Conservation (phyloP, 2,797 vertebrate genomes). For the Lagocephalus sceleratus region DNA sequence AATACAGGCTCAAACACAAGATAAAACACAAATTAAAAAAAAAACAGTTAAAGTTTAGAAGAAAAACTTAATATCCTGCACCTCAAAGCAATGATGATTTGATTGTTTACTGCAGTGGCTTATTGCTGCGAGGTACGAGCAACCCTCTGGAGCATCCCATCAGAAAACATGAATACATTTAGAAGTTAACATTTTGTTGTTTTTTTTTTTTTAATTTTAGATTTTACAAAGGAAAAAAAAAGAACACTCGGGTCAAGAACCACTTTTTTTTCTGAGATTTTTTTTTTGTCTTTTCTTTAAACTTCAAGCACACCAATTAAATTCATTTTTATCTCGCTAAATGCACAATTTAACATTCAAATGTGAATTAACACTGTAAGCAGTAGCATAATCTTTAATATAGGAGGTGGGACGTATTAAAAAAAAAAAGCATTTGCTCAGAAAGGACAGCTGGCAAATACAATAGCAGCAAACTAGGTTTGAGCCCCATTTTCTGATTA, state of each 20-base stretch:
- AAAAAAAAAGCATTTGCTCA: slow-evolving; percentile 32
- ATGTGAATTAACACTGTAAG: slow-evolving; percentile 73
- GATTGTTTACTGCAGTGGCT: slow-evolving; percentile 63
- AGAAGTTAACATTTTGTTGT: slow-evolving; percentile 16
- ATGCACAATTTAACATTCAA: slow-evolving; percentile 78
- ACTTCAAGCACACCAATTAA: slow-evolving; percentile 53
- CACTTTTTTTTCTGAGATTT: slow-evolving; percentile 35
- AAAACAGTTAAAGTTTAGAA: slow-evolving; percentile 34
- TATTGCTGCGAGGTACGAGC: slow-evolving; percentile 56
- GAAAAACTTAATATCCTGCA: slow-evolving; percentile 40
- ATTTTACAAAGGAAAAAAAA: slow-evolving; percentile 45
- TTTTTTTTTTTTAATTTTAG: slow-evolving; percentile 37
- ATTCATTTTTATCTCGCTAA: slow-evolving; percentile 53
- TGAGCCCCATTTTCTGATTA: slow-evolving; percentile 56
- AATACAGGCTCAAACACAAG: slow-evolving; percentile 32
- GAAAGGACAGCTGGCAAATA: slow-evolving; percentile 50
- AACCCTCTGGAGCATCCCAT: slow-evolving; percentile 21
- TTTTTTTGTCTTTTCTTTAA: slow-evolving; percentile 25
- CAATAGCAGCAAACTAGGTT: slow-evolving; percentile 64
- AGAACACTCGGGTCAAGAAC: slow-evolving; percentile 22
- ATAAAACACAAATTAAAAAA: slow-evolving; percentile 34
- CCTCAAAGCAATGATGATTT: slow-evolving; percentile 41
- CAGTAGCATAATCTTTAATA: slow-evolving; percentile 55
- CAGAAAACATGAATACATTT: slow-evolving; percentile 32
- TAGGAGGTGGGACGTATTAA: slow-evolving; percentile 35